These are phyloP conservation scores for Pocillopora verrucosa DNA, from an alignment of 64 coral and sea anemone genomes.

Conservation along the genomic window DNA sequence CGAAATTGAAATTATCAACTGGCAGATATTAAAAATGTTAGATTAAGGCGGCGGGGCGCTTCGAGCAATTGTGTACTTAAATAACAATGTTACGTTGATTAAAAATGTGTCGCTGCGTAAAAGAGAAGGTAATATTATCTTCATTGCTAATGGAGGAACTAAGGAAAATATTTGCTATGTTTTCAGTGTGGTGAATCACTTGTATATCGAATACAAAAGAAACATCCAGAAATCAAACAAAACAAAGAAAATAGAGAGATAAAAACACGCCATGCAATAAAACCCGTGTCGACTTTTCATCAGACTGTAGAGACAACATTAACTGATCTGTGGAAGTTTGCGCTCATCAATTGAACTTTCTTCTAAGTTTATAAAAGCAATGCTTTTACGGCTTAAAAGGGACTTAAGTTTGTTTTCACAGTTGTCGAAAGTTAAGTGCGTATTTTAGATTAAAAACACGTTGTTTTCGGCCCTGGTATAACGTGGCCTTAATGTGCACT, in stretches of 20 bases:
- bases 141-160: constrained; percentile 46
- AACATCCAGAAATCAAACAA: constrained; percentile 35
- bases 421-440: constrained; percentile 45
- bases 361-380: constrained; percentile 14
- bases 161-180: constrained; percentile 45
- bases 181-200: constrained; percentile 32
- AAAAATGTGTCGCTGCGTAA: constrained; percentile 53
- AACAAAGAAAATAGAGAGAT: constrained; percentile 25
- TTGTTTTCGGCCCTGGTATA: constrained; percentile 37
- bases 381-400: constrained; percentile 29
- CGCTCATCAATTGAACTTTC: neutral
- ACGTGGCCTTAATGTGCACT: constrained; percentile 31
- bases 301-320: neutral
- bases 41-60: constrained; percentile 53
- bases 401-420: constrained; percentile 34
- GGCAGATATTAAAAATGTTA: constrained; percentile 55
- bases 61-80: constrained; percentile 49
- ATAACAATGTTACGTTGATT: constrained; percentile 57
- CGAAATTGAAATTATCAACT: constrained; percentile 56
- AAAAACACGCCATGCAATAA: neutral
- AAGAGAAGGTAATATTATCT: constrained; percentile 55
- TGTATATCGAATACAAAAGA: constrained; percentile 40
- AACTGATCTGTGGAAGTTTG: neutral
- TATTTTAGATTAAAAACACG: constrained; percentile 34
- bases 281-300: neutral